These are phyloP conservation scores for Sphaeramia orbicularis DNA, from an alignment of 2,797 vertebrate species.

Conservation along the genomic window DNA sequence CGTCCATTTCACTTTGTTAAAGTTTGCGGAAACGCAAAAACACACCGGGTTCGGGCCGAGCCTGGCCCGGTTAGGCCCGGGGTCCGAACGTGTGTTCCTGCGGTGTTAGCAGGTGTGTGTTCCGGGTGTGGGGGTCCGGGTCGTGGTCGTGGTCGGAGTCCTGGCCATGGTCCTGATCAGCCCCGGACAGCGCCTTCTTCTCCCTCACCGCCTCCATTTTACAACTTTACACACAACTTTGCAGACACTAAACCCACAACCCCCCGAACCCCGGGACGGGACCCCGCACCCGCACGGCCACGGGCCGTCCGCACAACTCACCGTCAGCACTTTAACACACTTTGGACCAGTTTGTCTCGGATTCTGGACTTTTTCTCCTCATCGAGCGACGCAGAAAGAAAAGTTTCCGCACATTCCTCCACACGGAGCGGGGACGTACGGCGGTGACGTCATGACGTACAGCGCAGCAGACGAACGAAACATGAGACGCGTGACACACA, in stretches of 20 bases:
- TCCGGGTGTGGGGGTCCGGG: background rate
- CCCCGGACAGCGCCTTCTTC: slow-evolving; percentile 92
- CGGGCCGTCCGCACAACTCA: slow-evolving; percentile 15
- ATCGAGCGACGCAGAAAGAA: slow-evolving; percentile 49
- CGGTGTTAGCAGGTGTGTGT: background rate
- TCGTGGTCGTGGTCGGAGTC: slow-evolving; percentile 52
- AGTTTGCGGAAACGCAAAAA: no score
- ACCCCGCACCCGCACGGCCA: rapidly evolving
- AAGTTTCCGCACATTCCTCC: slow-evolving; percentile 86
- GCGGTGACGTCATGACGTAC: slow-evolving; percentile 78
- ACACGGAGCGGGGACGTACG: slow-evolving; percentile 69
- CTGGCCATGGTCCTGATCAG: slow-evolving; percentile 90
- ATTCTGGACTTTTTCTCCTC: slow-evolving; percentile 14
- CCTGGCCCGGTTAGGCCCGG: no score
- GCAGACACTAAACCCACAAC: background rate
- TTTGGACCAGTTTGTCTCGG: slow-evolving; percentile 2
- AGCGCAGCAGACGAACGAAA: no score
- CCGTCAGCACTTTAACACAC: slow-evolving; percentile 39
- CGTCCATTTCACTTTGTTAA: no score
- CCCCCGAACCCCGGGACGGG: background rate
- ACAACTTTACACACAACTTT: slow-evolving; percentile 57
- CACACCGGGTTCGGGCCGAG: no score
- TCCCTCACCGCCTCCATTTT: slow-evolving; percentile 82
- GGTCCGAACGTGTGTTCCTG: background rate
- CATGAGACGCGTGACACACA: no score